Evolutionary conservation across 2,888 invertebrate species (phyloP), one percentile per base, ranked within the genome.

Genomic region (Athetis lepigone): DNA sequence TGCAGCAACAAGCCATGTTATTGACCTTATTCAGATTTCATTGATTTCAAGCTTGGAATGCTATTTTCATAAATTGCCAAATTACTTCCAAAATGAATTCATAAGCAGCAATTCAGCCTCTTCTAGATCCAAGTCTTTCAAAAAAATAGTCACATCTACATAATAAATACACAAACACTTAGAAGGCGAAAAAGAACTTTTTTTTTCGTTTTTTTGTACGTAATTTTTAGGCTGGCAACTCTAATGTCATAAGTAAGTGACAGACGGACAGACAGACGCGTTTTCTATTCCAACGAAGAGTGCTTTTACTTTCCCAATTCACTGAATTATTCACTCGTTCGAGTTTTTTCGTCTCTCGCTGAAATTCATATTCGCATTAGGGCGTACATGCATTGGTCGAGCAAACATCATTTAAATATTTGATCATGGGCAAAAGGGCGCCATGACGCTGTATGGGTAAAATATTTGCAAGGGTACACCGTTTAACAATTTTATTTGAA

Each of bases 231-330:
- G 70, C 68, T 55, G 74, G 81, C 72, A 78, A 64, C 74, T 79
- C 80, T 81, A 73, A 80, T 86, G 89, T 88, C 90, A 88, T 88
- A 89, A 79, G 82, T 91, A 92, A 92, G 91, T 92, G 92, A 92
- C 92, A 92, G 88, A 61, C 70, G 66, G 88, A 92, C 83, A 82
- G 92, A 91, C 90, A 86, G 88, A 82, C 81, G 72, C 68, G 77
- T 84, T 84, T 81, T 82, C 84, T 79, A 77, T 77, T 71, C 73
- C 75, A 74, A 76, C 80, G 77, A 75, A 85, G 77, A 87, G 84
- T 83, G 89, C 89, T 90, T 90, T 92, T 88, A 92, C 90, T 91
- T 92, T 89, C 82, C 76, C 80, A 85, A 89, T 86, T 81, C 85
- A 75, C 82, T 89, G 87, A 92, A 92, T 92, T 83, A 92, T 91